phyloP scores from a whole-genome alignment of 2,888 invertebrate genomes.

The Dromius quadrimaculatus region DNA sequence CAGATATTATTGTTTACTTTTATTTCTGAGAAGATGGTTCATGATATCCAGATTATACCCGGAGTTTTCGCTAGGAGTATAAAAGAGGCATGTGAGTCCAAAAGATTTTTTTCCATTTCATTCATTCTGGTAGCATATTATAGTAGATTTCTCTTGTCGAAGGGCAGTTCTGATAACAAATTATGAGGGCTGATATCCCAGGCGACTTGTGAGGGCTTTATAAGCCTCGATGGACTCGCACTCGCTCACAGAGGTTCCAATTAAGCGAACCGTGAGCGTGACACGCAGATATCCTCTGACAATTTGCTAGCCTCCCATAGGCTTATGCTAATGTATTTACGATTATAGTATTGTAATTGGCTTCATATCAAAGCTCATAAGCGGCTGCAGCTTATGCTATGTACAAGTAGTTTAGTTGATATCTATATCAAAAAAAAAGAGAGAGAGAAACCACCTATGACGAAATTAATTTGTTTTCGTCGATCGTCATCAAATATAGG shows the following conservation, averaged over 20 bases:
- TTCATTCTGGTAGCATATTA: too few species aligned
- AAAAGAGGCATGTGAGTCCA: too few species aligned
- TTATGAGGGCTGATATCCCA: slow-evolving; percentile 16
- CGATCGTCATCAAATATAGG: too few species aligned
- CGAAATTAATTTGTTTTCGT: too few species aligned
- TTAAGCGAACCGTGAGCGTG: slow-evolving; percentile 40
- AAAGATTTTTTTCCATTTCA: too few species aligned
- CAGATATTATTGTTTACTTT: slow-evolving; percentile 15
- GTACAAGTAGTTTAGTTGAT: neutral
- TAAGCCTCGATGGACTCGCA: slow-evolving; percentile 17
- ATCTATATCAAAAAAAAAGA: too few species aligned
- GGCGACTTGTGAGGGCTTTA: neutral
- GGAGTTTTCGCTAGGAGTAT: neutral
- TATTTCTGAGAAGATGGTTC: slow-evolving; percentile 13
- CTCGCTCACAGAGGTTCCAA: slow-evolving; percentile 41
- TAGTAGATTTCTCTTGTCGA: neutral
- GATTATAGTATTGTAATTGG: slow-evolving; percentile 52
- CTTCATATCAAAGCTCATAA: slow-evolving; percentile 50
- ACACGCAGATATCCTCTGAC: slow-evolving; percentile 50
- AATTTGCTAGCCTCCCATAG: slow-evolving; percentile 49
- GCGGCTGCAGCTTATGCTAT: neutral
- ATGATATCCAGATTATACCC: slow-evolving; percentile 9
- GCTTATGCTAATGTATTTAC: slow-evolving; percentile 50
- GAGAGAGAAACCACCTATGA: too few species aligned
- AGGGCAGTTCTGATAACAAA: slow-evolving; percentile 18